Conservation (phyloP, 2,888 invertebrate genomes). For the Alentia gelatinosa region DNA sequence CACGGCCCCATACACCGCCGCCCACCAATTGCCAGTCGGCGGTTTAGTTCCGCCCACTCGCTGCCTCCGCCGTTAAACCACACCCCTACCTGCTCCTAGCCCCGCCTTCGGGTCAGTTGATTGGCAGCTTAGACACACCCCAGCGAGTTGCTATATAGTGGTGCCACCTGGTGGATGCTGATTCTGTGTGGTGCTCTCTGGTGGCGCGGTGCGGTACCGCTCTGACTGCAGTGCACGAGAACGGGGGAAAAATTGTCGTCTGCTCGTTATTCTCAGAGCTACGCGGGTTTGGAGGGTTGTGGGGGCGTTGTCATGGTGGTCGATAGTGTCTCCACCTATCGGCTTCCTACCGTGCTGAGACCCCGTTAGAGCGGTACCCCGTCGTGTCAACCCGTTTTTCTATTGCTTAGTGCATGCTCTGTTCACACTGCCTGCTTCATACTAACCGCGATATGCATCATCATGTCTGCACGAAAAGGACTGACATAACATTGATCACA, state of each 20-base stretch:
- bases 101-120: slow-evolving; percentile 52
- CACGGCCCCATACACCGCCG: too few relatives aligned
- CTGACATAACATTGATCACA: neutral
- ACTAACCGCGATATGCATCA: neutral
- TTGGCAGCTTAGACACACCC: slow-evolving; percentile 48
- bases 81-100: slow-evolving; percentile 16
- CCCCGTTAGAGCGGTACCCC: too few relatives aligned
- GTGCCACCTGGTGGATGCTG: slow-evolving; percentile 33
- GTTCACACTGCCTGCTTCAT: neutral
- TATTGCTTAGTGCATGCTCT: neutral
- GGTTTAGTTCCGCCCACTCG: slow-evolving; percentile 10
- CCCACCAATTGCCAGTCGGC: neutral
- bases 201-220: neutral
- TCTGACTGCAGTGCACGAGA: too few relatives aligned
- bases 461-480: neutral
- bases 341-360: too few relatives aligned
- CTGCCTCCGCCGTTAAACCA: neutral
- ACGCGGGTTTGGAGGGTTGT: too few relatives aligned
- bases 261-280: too few relatives aligned
- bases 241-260: too few relatives aligned
- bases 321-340: too few relatives aligned
- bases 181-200: neutral
- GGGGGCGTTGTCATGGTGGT: too few relatives aligned
- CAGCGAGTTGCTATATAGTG: slow-evolving; percentile 45
- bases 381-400: neutral